Conservation (phyloP, 2,113 vertebrate species). For the Rhinoderma darwinii region DNA sequence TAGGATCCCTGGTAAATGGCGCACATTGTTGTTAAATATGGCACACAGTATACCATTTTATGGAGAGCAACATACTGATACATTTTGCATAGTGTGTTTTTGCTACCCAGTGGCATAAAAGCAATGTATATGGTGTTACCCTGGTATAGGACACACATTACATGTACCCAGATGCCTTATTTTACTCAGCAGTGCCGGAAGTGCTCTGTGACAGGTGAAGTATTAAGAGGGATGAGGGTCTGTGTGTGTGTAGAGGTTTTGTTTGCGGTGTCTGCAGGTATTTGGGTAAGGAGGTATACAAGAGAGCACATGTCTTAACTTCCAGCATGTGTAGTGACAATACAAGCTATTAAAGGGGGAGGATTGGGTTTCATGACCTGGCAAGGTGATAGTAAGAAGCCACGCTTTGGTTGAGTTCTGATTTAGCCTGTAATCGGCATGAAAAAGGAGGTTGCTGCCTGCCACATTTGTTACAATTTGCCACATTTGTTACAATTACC, state of each 20-base stretch:
- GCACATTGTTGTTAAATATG: too few relatives aligned
- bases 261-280: not conserved
- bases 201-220: not conserved
- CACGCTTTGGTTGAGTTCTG: not conserved
- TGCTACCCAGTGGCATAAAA: too few relatives aligned
- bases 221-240: not conserved
- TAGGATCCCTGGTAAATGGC: too few relatives aligned
- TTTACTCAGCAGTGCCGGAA: not conserved
- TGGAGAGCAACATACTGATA: too few relatives aligned
- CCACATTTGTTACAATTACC: not conserved
- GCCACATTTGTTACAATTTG: not conserved
- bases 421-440: too few relatives aligned
- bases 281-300: not conserved
- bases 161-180: not conserved
- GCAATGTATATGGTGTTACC: not conserved
- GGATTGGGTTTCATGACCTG: slow-evolving; percentile 33
- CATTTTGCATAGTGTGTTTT: too few relatives aligned
- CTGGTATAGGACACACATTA: not conserved
- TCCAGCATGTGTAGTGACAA: not conserved
- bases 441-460: too few relatives aligned
- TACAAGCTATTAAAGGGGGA: not conserved
- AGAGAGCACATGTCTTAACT: slow-evolving; percentile 15
- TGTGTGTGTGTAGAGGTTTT: not conserved
- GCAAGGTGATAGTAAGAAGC: not conserved
- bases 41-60: too few relatives aligned